These are phyloP conservation scores for Poecile atricapillus DNA, from an alignment of 2,113 vertebrate genomes.

Conservation along the genomic window DNA sequence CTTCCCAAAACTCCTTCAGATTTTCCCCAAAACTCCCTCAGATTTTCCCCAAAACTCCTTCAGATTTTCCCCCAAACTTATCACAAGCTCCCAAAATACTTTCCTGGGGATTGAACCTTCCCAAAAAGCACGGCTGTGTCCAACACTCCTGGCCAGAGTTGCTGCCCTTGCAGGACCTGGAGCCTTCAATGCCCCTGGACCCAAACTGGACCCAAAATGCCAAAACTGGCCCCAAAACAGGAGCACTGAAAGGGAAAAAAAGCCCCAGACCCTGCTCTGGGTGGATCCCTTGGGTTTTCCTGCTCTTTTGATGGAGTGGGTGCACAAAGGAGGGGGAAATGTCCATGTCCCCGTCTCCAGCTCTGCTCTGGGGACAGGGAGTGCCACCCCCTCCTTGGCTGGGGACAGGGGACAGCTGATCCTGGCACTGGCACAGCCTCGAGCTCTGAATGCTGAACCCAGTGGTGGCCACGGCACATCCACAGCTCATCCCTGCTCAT, in stretches of 20 bases:
- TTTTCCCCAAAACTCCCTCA: neutral
- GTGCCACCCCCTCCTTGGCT: neutral
- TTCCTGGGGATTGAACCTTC: neutral
- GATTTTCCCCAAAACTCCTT: neutral
- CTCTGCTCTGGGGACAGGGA: fast-evolving
- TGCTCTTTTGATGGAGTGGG: neutral
- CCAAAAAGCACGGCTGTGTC: neutral
- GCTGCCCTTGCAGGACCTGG: neutral
- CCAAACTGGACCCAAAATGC: neutral
- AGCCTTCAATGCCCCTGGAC: neutral
- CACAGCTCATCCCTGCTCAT: neutral
- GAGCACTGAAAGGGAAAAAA: fast-evolving
- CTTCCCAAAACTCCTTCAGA: neutral
- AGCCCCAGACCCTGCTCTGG: neutral
- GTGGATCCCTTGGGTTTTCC: neutral
- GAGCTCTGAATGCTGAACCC: fast-evolving
- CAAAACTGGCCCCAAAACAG: neutral
- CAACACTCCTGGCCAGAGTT: fast-evolving
- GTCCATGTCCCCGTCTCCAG: neutral
- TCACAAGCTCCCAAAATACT: fast-evolving
- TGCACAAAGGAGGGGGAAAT: neutral
- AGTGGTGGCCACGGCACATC: fast-evolving
- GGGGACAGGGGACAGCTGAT: fast-evolving
- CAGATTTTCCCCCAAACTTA: neutral
- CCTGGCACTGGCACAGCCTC: neutral